phyloP scores from a whole-genome alignment of 2,797 vertebrate genomes.

The Aphelocoma californica region DNA sequence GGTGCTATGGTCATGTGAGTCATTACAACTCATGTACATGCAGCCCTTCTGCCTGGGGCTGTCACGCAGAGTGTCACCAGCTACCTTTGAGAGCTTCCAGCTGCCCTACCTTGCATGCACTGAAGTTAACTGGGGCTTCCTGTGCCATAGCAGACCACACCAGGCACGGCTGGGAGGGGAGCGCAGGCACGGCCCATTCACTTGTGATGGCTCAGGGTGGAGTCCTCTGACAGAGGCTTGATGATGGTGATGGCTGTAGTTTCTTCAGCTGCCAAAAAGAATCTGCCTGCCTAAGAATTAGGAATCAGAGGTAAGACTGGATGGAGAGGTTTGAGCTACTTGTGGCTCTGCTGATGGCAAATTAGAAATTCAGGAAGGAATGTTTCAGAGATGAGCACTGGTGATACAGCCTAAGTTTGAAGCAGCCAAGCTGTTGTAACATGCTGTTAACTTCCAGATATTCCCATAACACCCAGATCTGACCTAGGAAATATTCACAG shows the following conservation, averaged over 20 bases:
- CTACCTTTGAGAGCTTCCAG: not conserved
- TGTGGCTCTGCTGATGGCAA: not conserved
- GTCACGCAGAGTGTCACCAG: not conserved
- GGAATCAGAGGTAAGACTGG: not conserved
- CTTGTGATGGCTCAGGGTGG: not conserved
- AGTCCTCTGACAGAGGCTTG: not conserved
- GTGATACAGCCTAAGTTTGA: not conserved
- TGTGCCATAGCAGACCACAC: not conserved
- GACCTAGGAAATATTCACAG: not conserved
- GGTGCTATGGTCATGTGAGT: not conserved
- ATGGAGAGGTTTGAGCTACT: not conserved
- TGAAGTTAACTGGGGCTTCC: not conserved
- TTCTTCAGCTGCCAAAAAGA: not conserved
- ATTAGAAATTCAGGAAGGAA: not conserved
- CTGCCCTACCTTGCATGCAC: not conserved
- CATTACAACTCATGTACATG: accelerated
- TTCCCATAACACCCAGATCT: not conserved
- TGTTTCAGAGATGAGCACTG: not conserved
- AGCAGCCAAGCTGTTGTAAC: not conserved
- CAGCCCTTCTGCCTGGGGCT: not conserved
- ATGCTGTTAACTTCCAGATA: not conserved
- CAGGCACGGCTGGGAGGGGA: not conserved
- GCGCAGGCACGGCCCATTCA: accelerated
- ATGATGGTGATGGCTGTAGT: not conserved
- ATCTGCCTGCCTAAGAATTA: not conserved